Conservation (phyloP, 1,140 invertebrate species). For the Phthorimaea operculella region DNA sequence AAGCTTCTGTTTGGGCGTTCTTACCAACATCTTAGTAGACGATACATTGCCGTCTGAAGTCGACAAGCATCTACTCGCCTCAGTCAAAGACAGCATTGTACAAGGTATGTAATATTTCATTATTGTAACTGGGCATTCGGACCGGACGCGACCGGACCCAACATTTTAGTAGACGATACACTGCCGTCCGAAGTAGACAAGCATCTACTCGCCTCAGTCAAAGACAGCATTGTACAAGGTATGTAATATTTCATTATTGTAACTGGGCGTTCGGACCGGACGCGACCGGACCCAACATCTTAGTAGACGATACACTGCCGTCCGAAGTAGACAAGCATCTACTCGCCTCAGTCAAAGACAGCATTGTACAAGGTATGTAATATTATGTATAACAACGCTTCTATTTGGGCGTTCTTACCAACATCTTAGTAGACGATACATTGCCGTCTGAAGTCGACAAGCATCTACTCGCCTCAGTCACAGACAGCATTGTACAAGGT, state of each 20-base stretch:
- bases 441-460: conserved; percentile 99
- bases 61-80: conserved; percentile 91
- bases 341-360: conserved; percentile 93
- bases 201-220: conserved; percentile 88
- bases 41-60: conserved; percentile 99
- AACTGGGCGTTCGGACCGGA: conserved; percentile 99
- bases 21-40: conserved; percentile 98
- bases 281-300: conserved; percentile 95
- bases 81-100: conserved; percentile 97
- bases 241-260: conserved; percentile 1
- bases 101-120: conserved; percentile 78
- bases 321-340: conserved; percentile 98
- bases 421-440: conserved; percentile 99
- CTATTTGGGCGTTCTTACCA: no score
- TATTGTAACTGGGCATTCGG: conserved; percentile 99
- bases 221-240: conserved; percentile 95
- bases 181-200: conserved; percentile 99
- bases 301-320: conserved; percentile 98
- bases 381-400: no score
- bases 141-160: conserved; percentile 95
- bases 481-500: conserved; percentile 95
- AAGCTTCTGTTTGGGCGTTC: no score
- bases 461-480: conserved; percentile 88
- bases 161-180: conserved; percentile 99
- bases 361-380: conserved; percentile 85